Percentiles rank a stretch among this genome's conserved stretches.
These are phyloP conservation scores for Acanthaster planci DNA, from an alignment of 35 echinoderm and acorn worm genomes.

Conservation along the genomic window DNA sequence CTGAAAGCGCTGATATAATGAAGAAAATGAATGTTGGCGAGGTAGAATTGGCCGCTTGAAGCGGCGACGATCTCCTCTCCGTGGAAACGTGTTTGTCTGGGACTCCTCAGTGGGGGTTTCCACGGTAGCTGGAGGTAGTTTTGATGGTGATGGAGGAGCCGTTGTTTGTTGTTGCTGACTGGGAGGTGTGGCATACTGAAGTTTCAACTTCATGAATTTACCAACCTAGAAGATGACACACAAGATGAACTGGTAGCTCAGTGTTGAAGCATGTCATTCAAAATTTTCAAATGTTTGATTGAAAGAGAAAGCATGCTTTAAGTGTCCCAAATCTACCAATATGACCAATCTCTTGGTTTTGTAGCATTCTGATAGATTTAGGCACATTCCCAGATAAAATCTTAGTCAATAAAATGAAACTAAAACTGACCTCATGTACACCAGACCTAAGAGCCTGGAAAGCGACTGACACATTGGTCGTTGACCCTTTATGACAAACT, in stretches of 20 bases:
- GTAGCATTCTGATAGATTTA: too few species aligned
- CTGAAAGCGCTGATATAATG: conserved; percentile 9
- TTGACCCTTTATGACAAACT: conserved; percentile 49
- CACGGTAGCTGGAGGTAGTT: background rate
- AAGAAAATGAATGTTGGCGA: conserved; percentile 28
- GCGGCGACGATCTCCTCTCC: background rate
- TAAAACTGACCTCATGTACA: conserved; percentile 54
- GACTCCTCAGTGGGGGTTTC: background rate
- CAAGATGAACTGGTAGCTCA: background rate
- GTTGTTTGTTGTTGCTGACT: conserved; percentile 19
- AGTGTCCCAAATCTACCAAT: background rate
- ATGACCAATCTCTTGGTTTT: background rate
- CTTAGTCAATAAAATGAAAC: background rate
- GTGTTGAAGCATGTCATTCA: background rate
- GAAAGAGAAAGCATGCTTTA: background rate
- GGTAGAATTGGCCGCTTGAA: background rate
- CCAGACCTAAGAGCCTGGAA: conserved; percentile 54
- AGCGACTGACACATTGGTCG: conserved; percentile 43
- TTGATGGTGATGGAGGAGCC: background rate
- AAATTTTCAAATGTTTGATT: background rate
- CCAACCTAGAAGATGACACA: conserved; percentile 30
- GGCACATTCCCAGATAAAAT: background rate
- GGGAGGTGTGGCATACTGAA: conserved; percentile 53
- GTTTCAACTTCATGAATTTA: conserved; percentile 62
- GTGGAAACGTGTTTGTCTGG: conserved; percentile 16